Evolutionary conservation across 1,140 invertebrate genomes (phyloP), one percentile per base, ranked within the genome.

Genomic region (Euwallacea fornicatus): DNA sequence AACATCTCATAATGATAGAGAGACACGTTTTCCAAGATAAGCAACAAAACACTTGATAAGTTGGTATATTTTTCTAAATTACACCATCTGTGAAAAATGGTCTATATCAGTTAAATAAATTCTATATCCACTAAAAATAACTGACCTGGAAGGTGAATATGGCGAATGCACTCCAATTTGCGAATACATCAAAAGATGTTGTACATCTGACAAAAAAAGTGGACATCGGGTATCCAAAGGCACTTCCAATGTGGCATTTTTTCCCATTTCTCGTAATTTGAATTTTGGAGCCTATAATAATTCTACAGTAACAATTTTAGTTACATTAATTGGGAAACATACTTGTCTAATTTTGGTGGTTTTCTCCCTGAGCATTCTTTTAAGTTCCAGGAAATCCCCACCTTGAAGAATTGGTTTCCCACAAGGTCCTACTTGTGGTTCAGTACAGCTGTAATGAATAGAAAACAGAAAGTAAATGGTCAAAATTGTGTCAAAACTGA

Each of bases 1-100:
- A 91, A 83, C n/a, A 85, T 82, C 61, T 87, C 75, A 81, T 88
- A 94, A 76, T 95, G 89, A 74, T 88, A 85, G 2, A 90, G 80
- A 16, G 91, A 91, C 0, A 95, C 73, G 46, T 91, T 91, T 83
- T 96, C 92, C 16, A 96, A 73, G 7, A 95, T 85, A 7, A 96
- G 78, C 16, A 93, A 86, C 6, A 90, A 85, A 13, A 90, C 90
- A 76, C 91, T 89, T 13, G 84, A 81, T 11, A 96, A 83, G 76
- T 85, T 87, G 61, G 85, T 86, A 73, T 86, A 87, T 81, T 92
- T 92, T 60, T 94, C 88, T 11, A 95, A 80, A 13, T 84, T 81
- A 84, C 93, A 95, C 94, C 94, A 97, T 73, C 93, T 85, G n/a
- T n/a, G 44, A 70, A 70, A 58, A 33, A 11, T 10, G 16, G 55